Base-by-base conservation (phyloP, 2,888 invertebrate species). In the Chaetogeoica ovagalla region DNA sequence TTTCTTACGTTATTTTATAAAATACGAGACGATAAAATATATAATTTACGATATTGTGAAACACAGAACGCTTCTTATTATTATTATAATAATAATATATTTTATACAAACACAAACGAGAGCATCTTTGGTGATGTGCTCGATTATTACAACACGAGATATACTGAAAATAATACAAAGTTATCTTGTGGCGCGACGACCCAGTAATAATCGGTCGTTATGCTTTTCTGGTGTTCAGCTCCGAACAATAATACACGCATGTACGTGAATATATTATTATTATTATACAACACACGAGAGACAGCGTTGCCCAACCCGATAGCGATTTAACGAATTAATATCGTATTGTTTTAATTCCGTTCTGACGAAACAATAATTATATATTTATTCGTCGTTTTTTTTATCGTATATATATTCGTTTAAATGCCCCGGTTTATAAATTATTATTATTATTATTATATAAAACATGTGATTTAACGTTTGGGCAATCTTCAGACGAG, bases 401-500 rank as follows among this genome's bases (percentile, higher is more conserved):
- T 43, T 65, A 43, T 30, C 39, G 9, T n/a, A 7, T 39, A 21
- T 21, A n/a, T 21, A 65, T 43, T 1, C 4, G 13, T 48, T 13
- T 48, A 13, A 48, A 72, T 19, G 55, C n/a, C 62, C 62, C 52
- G 13, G 65, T 19, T 57, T 17, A 7, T 74, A n/a, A n/a, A n/a
- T n/a, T n/a, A n/a, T n/a, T n/a, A n/a, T n/a, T n/a, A n/a, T n/a
- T n/a, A 30, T 30, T 30, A 30, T 30, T 65, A 74, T 57, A 37
- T 74, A 74, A 74, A 57, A 55, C 30, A 17, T 15, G 23, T 39
- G 48, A 74, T 63, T 55, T 30, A 21, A 37, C 39, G 65, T 74
- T 65, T 65, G 55, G 55, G 39, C 65, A 43, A 74, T 74, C 65
- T 65, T 74, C 65, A 65, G 55, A 74, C 74, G 37, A 74, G 63